Base-by-base conservation (phyloP, 2,797 vertebrate species). In the Eupleurogrammus muticus region DNA sequence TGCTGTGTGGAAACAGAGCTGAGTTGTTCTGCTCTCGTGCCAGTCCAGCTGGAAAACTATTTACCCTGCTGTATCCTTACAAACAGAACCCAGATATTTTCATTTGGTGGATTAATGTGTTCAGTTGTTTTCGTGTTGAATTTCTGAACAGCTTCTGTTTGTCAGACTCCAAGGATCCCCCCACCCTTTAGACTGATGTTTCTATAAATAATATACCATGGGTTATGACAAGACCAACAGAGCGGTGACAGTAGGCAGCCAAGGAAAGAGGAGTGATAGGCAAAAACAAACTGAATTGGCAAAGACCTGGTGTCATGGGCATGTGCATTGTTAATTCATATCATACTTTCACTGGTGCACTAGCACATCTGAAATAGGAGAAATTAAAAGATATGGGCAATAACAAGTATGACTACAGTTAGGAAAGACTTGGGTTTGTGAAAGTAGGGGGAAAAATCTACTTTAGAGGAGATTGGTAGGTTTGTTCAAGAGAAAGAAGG, bases 41-140 rank as follows among this genome's bases (percentile, higher is more conserved):
- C 28, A 28, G 59, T 81, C 77, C 73, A 73, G 59, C 81, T 80
- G 76, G 66, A 74, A 19, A 23, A 54, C 34, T 71, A 55, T 87
- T 87, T 77, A 56, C 66, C 28, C 57, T 51, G 67, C 65, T 54
- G 46, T 5, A 59, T 75, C 67, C 42, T 50, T 40, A 59, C 58
- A 82, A 84, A 83, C 82, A 81, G 11, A 72, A 32, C 56, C 13
- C 81, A 79, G 70, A 73, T 70, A 76, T 75, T 60, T 83, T 73
- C 83, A 75, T 83, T 81, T 85, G 59, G 32, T 72, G 73, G 79
- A 75, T 52, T 83, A 68, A 63, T 23, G 32, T 76, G 36, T 57
- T 23, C n/a, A 36, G 36, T 59, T 66, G 50, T 61, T 49, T 55
- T 55, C 9, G 9, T 53, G 28, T 63, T 73, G 36, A 77, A 52